A percentile compares a stretch with the other conserved stretches of the same genome.
phyloP scores from a whole-genome alignment of 2,888 invertebrate genomes.

The Sabatieria punctata region DNA sequence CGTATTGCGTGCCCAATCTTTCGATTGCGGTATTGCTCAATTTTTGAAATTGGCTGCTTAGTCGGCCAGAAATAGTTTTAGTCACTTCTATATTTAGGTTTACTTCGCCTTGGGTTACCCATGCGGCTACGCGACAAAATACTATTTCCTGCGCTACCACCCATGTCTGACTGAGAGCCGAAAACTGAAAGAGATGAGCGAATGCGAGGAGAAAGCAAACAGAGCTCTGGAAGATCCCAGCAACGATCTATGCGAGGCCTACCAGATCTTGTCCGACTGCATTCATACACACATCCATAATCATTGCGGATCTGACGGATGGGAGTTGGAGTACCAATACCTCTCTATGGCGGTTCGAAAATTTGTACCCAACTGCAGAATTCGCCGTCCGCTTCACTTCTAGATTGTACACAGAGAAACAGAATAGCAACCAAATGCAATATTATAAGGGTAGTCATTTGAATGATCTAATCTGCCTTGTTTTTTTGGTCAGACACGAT shows the following conservation, averaged over 20 bases:
- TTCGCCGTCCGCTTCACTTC: neutral
- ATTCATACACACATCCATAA: slow-evolving; percentile 29
- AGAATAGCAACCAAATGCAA: too few species aligned
- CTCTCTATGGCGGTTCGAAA: slow-evolving; percentile 19
- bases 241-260: slow-evolving; percentile 6
- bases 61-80: too few species aligned
- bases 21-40: too few species aligned
- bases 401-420: too few species aligned
- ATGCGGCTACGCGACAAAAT: slow-evolving; percentile 4
- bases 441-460: too few species aligned
- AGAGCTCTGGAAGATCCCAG: neutral
- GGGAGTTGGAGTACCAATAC: slow-evolving; percentile 32
- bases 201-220: slow-evolving; percentile 2
- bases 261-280: slow-evolving; percentile 9
- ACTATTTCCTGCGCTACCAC: neutral
- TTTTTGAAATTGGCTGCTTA: too few species aligned
- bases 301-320: slow-evolving; percentile 32
- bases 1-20: too few species aligned
- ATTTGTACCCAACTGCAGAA: neutral
- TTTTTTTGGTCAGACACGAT: too few species aligned
- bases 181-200: too few species aligned
- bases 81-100: slow-evolving; percentile 1
- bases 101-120: slow-evolving; percentile 5
- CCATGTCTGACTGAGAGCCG: neutral
- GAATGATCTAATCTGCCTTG: too few species aligned